Evolutionary conservation across 1,140 invertebrate species (phyloP).

Genomic region (Magallana ariakensis): DNA sequence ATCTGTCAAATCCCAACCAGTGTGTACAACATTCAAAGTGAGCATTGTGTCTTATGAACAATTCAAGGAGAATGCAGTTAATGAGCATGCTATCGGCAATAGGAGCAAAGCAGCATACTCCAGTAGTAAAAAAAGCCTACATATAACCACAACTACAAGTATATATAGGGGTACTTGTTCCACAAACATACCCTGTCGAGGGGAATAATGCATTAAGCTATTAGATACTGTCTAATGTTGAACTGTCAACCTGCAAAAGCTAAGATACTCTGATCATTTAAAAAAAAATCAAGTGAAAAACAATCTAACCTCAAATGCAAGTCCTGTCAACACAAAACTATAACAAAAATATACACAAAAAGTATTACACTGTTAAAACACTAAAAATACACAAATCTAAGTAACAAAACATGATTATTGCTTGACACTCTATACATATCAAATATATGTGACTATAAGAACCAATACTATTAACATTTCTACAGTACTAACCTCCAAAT

Average conservation of each 20-base stretch:
- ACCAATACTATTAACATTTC: constrained; percentile 26
- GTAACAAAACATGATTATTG: constrained; percentile 30
- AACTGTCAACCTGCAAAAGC: neutral
- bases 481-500: neutral
- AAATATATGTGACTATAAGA: neutral
- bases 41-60: constrained; percentile 13
- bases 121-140: neutral
- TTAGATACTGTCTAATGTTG: too few species aligned
- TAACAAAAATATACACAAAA: neutral
- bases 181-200: neutral
- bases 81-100: neutral
- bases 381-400: constrained; percentile 28
- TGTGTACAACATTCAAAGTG: neutral
- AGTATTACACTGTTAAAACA: neutral
- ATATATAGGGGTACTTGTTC: neutral
- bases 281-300: neutral
- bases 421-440: constrained; percentile 11
- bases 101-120: constrained; percentile 3
- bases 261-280: neutral
- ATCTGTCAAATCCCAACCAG: neutral
- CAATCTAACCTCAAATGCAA: constrained; percentile 23
- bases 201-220: too few species aligned
- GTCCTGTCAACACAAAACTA: neutral
- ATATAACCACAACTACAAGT: neutral
- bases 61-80: neutral